phyloP scores from a whole-genome alignment of 2,888 invertebrate species.

The Eremobia ochroleuca region DNA sequence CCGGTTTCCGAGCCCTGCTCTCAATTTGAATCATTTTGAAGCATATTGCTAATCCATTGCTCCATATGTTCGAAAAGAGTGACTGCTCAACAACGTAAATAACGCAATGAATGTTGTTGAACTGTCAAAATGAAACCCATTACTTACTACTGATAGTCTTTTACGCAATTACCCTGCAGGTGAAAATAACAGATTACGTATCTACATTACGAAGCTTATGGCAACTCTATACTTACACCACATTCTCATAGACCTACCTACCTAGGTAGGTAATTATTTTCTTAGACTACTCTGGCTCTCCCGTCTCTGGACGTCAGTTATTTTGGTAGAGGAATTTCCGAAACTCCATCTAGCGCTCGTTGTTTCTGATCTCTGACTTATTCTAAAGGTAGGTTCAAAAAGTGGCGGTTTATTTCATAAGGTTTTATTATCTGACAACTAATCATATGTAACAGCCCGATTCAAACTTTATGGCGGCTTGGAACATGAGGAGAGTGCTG shows the following conservation, averaged over 20 bases:
- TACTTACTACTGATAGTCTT: no score
- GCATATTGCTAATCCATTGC: no score
- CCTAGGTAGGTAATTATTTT: not conserved
- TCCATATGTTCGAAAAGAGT: no score
- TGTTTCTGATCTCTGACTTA: not conserved
- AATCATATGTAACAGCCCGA: no score
- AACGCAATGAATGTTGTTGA: no score
- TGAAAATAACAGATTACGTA: slow-evolving; percentile 14
- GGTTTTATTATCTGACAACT: no score
- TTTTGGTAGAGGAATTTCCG: slow-evolving; percentile 20
- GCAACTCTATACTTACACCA: not conserved
- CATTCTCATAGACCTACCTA: not conserved
- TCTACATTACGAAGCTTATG: not conserved
- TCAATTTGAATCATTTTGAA: no score
- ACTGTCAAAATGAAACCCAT: no score
- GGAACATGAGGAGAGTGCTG: not conserved
- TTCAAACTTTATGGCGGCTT: not conserved
- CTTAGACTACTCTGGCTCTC: not conserved
- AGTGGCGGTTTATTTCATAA: no score
- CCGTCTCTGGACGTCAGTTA: not conserved
- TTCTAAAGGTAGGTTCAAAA: not conserved
- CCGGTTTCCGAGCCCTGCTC: no score
- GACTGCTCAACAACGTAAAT: no score
- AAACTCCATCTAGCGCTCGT: not conserved
- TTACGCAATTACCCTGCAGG: no score